These are phyloP conservation scores for human (Homo sapiens) DNA, from an alignment of 2,113 vertebrate genomes.

Conservation along the genomic window DNA sequence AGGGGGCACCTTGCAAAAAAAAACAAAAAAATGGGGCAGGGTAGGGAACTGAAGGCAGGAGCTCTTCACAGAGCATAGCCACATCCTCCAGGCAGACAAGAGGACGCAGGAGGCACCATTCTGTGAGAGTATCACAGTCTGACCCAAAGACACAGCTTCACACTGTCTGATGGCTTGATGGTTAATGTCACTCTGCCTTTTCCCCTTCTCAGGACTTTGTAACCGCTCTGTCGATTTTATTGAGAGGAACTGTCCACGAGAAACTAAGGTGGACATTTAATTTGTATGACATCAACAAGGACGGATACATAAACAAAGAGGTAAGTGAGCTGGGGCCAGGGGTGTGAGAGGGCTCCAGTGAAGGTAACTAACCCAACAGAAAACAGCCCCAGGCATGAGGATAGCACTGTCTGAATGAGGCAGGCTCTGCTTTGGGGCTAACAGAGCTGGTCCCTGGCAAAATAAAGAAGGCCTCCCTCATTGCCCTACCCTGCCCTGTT, in stretches of 20 bases:
- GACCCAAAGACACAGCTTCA: background rate
- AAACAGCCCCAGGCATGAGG: background rate
- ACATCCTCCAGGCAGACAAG: background rate
- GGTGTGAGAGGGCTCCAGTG: accelerated
- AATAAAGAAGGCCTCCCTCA: background rate
- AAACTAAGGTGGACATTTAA: constrained; percentile 98
- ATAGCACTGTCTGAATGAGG: background rate
- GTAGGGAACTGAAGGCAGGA: accelerated
- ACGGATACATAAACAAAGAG: constrained; percentile 98
- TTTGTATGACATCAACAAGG: constrained; percentile 97
- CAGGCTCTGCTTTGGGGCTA: background rate
- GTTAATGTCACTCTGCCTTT: background rate
- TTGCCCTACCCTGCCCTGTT: background rate
- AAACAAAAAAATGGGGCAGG: no score
- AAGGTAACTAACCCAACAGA: background rate
- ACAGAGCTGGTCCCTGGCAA: background rate
- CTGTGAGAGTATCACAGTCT: background rate
- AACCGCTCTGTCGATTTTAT: constrained; percentile 93
- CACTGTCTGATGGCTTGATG: background rate
- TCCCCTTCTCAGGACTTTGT: constrained; percentile 92
- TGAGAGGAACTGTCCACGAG: constrained; percentile 94
- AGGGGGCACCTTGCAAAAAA: background rate
- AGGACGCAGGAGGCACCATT: accelerated
- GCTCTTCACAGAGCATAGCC: background rate
- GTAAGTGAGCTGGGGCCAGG: constrained; percentile 78